phyloP scores from a whole-genome alignment of 2,113 vertebrate species.

The Progne subis region DNA sequence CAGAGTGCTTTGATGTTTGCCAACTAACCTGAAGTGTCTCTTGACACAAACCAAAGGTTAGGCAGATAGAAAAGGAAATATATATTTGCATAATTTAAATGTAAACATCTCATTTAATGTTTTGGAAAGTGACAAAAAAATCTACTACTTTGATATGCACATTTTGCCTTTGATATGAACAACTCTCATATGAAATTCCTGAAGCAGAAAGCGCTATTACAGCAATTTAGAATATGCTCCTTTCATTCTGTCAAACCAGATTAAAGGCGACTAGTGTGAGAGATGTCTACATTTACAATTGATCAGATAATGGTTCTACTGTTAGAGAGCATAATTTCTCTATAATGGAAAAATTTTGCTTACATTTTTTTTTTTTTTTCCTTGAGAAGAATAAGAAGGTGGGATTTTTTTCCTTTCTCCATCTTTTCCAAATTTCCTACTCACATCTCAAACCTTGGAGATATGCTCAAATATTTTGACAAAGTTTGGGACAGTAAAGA shows the following conservation, averaged over 20 bases:
- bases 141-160: neutral
- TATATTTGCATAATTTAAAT: neutral
- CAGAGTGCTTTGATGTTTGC: neutral
- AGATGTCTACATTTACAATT: neutral
- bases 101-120: neutral
- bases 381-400: neutral
- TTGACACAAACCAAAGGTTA: neutral
- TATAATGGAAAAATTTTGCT: neutral
- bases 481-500: neutral
- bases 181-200: constrained; percentile 3
- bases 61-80: neutral
- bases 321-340: neutral
- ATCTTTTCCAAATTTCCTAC: neutral
- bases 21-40: neutral
- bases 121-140: neutral
- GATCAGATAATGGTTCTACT: neutral
- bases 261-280: neutral
- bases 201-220: neutral
- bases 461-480: neutral
- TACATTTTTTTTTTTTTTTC: neutral
- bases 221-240: neutral
- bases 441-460: neutral
- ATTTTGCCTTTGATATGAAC: constrained; percentile 12
- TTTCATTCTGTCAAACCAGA: constrained; percentile 19
- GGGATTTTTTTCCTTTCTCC: neutral